Conservation (phyloP, 2,113 vertebrate genomes). For the Rhea americana region DNA sequence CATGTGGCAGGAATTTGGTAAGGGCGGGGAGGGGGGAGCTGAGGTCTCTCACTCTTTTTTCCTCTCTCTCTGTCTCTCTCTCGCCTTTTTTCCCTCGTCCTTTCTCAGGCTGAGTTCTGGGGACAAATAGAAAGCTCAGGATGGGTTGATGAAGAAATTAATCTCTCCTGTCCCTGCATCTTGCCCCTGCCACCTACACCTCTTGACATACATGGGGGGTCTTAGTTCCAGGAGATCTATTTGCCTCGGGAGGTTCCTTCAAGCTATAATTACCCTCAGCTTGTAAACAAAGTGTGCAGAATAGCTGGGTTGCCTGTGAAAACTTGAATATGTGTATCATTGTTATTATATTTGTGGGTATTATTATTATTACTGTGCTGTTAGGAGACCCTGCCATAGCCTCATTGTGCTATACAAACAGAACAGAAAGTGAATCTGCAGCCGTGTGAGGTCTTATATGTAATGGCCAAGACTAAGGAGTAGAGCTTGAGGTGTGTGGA, state of each 20-base stretch:
- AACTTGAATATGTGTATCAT: not conserved
- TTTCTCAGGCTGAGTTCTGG: constrained; percentile 29
- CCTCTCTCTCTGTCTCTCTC: not conserved
- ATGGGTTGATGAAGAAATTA: not conserved
- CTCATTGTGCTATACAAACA: not conserved
- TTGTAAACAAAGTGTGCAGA: constrained; percentile 22
- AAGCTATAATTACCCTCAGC: constrained; percentile 11
- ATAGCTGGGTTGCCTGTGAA: not conserved
- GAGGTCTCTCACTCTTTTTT: not conserved
- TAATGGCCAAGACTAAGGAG: not conserved
- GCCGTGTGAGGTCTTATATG: not conserved
- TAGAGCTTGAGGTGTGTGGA: not conserved
- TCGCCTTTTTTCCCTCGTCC: not conserved
- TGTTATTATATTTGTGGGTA: not conserved
- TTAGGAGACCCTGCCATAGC: not conserved
- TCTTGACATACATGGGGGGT: not conserved
- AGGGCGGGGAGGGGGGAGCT: constrained; percentile 7
- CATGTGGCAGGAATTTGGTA: constrained; percentile 59
- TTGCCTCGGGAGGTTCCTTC: constrained; percentile 19
- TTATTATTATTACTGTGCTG: not conserved
- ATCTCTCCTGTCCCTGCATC: not conserved
- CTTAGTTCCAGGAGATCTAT: not conserved
- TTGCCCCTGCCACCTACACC: not conserved
- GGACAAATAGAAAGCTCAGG: not conserved
- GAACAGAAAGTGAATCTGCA: not conserved